A percentile compares a stretch with the other conserved stretches of the same genome.
Evolutionary conservation across 2,888 invertebrate genomes (phyloP).

Genomic region (Tiliacea aurago): DNA sequence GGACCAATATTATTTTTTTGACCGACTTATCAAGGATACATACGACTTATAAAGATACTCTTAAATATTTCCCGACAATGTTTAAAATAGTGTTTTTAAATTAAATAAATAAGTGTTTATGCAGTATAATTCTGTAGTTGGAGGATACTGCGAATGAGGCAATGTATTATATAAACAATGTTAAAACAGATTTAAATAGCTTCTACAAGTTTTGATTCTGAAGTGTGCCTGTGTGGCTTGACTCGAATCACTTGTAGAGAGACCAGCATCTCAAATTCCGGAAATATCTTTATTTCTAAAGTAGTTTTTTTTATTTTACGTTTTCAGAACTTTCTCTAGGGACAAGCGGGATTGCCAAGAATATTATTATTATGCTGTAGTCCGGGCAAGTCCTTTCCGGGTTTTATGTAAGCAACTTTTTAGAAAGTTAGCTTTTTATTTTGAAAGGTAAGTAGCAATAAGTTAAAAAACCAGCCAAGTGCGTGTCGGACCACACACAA

Average conservation of each 20-base stretch:
- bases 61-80: conserved; percentile 1
- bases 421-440: not conserved
- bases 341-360: not conserved
- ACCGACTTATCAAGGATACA: not conserved
- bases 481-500: too few species aligned
- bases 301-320: not conserved
- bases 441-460: not conserved
- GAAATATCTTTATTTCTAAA: not conserved
- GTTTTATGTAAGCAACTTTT: not conserved
- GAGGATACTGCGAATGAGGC: not conserved
- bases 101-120: not conserved
- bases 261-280: not conserved
- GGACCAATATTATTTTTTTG: not conserved
- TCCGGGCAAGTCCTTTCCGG: not conserved
- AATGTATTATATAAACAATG: not conserved
- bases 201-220: not conserved
- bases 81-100: not conserved
- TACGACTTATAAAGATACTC: too few species aligned
- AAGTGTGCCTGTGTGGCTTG: too few species aligned
- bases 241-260: not conserved
- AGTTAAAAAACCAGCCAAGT: too few species aligned
- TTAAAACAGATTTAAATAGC: not conserved
- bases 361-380: not conserved
- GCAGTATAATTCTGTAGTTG: not conserved
- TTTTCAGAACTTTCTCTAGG: conserved; percentile 2